Evolutionary conservation across 1,140 invertebrate species (phyloP), one percentile per base, ranked within the genome.

Genomic region (Neodiprion virginianus): DNA sequence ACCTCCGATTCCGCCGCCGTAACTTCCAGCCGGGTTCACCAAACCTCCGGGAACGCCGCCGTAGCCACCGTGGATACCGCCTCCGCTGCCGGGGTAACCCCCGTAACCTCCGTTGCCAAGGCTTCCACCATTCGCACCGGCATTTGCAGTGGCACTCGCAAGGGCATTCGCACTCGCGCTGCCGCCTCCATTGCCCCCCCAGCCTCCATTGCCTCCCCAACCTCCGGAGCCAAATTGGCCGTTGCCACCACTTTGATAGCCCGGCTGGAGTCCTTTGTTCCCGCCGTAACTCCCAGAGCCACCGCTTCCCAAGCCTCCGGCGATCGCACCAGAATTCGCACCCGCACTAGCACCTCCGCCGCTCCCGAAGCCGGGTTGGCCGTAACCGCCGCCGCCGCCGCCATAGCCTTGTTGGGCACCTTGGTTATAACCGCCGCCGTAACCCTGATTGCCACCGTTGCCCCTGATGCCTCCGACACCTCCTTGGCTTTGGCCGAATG

Each of bases 21-120:
- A 21, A 47, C 73, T 66, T 49, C 73, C 73, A 1, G 17, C 40
- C 48, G 1, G 61, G 12, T 8, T 65, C 49, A 61, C 73, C 74
- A 8, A 48, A 8, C 53, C 53, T 5, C 53, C 53, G 53, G 3
- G 8, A 61, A 3, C 53, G n/a, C 53, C 53, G 53, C n/a, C 53
- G 0, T 3, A 12, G n/a, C 50, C 50, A 1, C n/a, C 50, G 1
- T 53, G 50, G 10, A 10, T 14, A 1, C n/a, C 50, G n/a, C 50
- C 50, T 53, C 1, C 50, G n/a, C 11, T 7, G n/a, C 53, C 53
- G 8, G 11, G 11, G 53, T 5, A 61, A 61, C 53, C 53, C 8
- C 53, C 53, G 8, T 12, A 12, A 17, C 53, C 53, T 8, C 53
- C 53, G 4, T 61, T 61, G n/a, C 5, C 4, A 4, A 40, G 5